phyloP scores from a whole-genome alignment of 2,797 vertebrate species.

The Leptoclinus maculatus region DNA sequence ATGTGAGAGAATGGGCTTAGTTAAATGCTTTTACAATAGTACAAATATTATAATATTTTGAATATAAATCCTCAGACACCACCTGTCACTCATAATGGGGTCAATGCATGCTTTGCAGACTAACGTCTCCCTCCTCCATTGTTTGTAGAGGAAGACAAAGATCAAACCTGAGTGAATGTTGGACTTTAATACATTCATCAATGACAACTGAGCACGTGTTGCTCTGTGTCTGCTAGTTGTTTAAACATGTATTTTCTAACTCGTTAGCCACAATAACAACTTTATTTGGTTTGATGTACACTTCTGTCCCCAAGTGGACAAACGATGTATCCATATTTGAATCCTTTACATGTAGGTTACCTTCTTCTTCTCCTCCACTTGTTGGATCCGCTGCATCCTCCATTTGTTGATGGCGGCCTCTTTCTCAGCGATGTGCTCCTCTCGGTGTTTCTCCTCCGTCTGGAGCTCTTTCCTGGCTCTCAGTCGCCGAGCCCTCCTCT shows the following conservation, averaged over 20 bases:
- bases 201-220: no score
- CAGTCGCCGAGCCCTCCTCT: conserved; percentile 81
- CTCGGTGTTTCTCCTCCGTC: conserved; percentile 74
- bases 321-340: not conserved
- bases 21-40: not conserved
- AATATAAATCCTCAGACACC: not conserved
- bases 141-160: no score
- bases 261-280: no score
- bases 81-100: not conserved
- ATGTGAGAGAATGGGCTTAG: not conserved
- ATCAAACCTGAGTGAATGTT: no score
- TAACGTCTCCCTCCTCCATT: not conserved
- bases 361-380: conserved; percentile 92
- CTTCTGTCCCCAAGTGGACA: not conserved
- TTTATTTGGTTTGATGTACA: not conserved
- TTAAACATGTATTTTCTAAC: no score
- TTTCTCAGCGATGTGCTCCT: conserved; percentile 75
- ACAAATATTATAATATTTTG: not conserved
- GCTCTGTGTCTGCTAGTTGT: no score
- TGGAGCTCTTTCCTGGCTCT: conserved; percentile 69
- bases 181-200: no score
- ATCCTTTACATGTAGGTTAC: conserved; percentile 64
- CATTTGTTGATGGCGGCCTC: conserved; percentile 90
- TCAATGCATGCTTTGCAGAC: no score
- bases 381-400: conserved; percentile 87